Conservation (phyloP, 2,888 invertebrate species). For the Bombylius major region DNA sequence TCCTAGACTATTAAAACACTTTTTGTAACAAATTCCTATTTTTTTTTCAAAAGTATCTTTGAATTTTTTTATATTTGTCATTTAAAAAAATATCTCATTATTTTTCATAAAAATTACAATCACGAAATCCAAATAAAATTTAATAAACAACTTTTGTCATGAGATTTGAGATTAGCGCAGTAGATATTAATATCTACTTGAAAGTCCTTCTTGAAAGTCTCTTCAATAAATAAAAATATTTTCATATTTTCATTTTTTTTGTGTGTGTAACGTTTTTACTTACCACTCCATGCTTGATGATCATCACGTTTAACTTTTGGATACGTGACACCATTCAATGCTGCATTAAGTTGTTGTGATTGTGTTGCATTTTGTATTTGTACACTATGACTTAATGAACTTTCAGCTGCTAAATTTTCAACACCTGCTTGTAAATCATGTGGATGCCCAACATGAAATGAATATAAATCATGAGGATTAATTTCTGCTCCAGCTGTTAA, state of each 20-base stretch:
- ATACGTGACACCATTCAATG: constrained; percentile 19
- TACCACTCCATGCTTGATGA: constrained; percentile 23
- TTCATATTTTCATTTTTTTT: not conserved
- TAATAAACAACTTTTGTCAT: no score
- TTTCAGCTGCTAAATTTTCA: constrained; percentile 26
- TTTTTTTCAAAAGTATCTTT: no score
- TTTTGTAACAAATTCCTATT: no score
- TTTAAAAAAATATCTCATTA: no score
- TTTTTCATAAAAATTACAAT: no score
- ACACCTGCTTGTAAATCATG: constrained; percentile 20
- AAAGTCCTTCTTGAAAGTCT: no score
- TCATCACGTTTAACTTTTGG: constrained; percentile 34
- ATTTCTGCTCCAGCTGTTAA: constrained; percentile 24
- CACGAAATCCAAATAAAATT: no score
- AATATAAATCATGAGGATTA: constrained; percentile 27
- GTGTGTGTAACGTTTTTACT: constrained; percentile 6
- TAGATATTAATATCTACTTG: no score
- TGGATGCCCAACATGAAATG: constrained; percentile 15
- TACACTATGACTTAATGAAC: constrained; percentile 28
- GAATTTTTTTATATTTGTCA: no score
- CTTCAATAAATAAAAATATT: not conserved
- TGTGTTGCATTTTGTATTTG: constrained; percentile 27
- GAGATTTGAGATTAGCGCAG: no score
- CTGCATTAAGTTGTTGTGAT: constrained; percentile 24
- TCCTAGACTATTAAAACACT: no score